Evolutionary conservation across 1,140 invertebrate genomes (phyloP).

Genomic region (Hyphantria cunea): DNA sequence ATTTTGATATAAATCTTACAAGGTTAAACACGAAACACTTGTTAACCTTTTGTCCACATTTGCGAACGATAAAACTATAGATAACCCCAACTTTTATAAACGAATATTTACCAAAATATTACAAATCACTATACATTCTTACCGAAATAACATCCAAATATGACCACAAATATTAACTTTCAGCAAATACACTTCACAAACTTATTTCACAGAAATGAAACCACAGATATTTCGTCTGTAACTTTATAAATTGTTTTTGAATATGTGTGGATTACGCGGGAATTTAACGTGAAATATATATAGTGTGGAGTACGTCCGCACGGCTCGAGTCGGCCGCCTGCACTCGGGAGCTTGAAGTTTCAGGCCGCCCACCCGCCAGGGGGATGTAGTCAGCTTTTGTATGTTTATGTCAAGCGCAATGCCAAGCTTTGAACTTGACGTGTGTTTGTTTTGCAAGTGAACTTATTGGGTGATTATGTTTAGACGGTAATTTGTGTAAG

Average conservation of each 20-base stretch:
- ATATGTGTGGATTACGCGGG: conserved; percentile 6
- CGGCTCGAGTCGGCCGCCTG: conserved; percentile 15
- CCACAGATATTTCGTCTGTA: too few relatives aligned
- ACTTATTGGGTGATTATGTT: background rate
- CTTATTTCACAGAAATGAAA: background rate
- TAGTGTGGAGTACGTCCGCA: conserved; percentile 18
- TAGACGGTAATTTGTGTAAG: background rate
- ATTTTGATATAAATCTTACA: too few relatives aligned
- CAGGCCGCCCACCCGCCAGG: conserved; percentile 4
- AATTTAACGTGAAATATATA: background rate
- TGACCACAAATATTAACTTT: background rate
- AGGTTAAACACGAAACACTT: too few relatives aligned
- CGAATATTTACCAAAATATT: background rate
- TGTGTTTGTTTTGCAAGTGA: background rate
- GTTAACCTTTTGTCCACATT: too few relatives aligned
- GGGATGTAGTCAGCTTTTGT: conserved; percentile 13
- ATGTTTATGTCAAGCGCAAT: conserved; percentile 10
- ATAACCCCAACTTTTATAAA: too few relatives aligned
- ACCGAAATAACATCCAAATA: conserved; percentile 5
- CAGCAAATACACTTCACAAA: background rate
- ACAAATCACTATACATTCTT: conserved; percentile 3
- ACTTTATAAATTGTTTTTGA: too few relatives aligned
- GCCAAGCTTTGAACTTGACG: conserved; percentile 4
- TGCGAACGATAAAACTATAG: too few relatives aligned
- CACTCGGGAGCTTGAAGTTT: conserved; percentile 35